Evolutionary conservation across 2,113 vertebrate genomes (phyloP).

Genomic region (Rutilus rutilus): DNA sequence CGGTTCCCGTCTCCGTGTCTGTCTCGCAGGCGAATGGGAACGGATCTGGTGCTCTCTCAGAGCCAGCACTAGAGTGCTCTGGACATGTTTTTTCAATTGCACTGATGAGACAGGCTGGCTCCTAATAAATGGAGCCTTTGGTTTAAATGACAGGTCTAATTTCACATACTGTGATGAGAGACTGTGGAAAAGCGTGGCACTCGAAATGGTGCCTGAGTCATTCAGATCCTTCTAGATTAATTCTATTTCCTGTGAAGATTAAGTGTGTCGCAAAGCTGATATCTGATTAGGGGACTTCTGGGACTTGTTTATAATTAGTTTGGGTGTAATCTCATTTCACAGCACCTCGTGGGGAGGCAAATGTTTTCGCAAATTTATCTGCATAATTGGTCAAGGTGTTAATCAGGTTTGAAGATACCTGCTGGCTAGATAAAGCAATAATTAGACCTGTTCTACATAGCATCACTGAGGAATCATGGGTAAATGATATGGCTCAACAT

Average conservation of each 20-base stretch:
- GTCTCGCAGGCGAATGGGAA: conserved; percentile 27
- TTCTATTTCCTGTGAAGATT: conserved; percentile 49
- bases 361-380: conserved; percentile 41
- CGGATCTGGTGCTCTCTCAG: conserved; percentile 22
- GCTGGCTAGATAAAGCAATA: conserved; percentile 29
- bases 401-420: conserved; percentile 23
- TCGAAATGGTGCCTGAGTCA: conserved; percentile 45
- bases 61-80: conserved; percentile 11
- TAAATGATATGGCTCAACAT: not conserved
- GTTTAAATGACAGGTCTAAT: conserved; percentile 48
- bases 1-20: conserved; percentile 14
- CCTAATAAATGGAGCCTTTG: conserved; percentile 48
- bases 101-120: conserved; percentile 35
- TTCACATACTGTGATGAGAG: conserved; percentile 30
- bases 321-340: conserved; percentile 48
- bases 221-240: conserved; percentile 46
- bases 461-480: not conserved
- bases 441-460: not conserved
- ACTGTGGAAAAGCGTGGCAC: conserved; percentile 29
- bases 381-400: conserved; percentile 32
- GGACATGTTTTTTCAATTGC: conserved; percentile 21
- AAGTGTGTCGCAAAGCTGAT: conserved; percentile 38
- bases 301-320: conserved; percentile 51
- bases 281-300: conserved; percentile 43
- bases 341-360: conserved; percentile 24